Evolutionary conservation across 2,797 vertebrate genomes (phyloP).

Genomic region (Furcifer pardalis): DNA sequence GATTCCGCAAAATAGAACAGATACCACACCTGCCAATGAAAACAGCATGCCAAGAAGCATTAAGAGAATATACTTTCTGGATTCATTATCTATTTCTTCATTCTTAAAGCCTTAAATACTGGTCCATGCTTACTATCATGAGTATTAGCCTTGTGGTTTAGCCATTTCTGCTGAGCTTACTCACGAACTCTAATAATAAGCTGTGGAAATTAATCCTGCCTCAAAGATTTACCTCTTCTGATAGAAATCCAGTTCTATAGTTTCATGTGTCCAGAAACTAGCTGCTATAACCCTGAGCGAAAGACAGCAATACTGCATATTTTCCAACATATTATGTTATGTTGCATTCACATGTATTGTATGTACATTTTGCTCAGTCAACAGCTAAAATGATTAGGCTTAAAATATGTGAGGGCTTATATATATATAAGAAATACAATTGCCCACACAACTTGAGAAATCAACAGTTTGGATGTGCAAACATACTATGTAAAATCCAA

Average conservation of each 20-base stretch:
- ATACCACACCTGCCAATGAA: constrained; percentile 88
- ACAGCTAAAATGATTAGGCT: too few species aligned
- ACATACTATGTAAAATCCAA: too few species aligned
- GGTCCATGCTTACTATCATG: not conserved
- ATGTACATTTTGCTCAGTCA: not conserved
- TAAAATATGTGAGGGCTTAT: not conserved
- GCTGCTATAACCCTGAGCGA: not conserved
- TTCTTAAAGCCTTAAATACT: not conserved
- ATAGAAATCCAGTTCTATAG: not conserved
- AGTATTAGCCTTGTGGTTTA: not conserved
- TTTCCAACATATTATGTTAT: not conserved
- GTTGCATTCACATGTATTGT: not conserved
- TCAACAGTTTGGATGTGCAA: not conserved
- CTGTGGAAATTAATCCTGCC: not conserved
- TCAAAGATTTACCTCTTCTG: not conserved
- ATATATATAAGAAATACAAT: too few species aligned
- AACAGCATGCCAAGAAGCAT: not conserved
- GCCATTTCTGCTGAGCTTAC: not conserved
- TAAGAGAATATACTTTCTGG: not conserved
- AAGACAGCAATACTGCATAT: not conserved
- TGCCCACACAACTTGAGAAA: too few species aligned
- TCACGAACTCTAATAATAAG: not conserved
- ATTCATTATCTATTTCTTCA: not conserved
- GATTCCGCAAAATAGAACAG: constrained; percentile 97
- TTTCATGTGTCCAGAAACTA: not conserved